Base-by-base conservation (phyloP, 2,888 invertebrate species). In the Apocheima hispidaria region DNA sequence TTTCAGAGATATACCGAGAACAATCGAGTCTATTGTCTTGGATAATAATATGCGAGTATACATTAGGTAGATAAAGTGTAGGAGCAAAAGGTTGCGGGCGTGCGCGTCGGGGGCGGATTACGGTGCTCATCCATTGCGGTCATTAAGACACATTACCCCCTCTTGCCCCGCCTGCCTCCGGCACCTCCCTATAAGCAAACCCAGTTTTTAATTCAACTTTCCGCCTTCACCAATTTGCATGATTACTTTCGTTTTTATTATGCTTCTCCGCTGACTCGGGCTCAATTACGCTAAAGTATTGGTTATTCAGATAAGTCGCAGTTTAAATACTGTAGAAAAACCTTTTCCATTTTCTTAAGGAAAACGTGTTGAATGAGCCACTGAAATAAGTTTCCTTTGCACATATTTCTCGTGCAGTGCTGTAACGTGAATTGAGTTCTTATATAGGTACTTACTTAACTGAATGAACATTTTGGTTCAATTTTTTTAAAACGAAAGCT, bases 181-280 rank as follows among this genome's bases (percentile, higher is more conserved):
- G 56, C 66, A 23, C 50, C 60, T 60, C 63, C 73, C 72, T 67
- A 68, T 74, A 74, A 76, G 72, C 81, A 78, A 78, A 82, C 84
- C 86, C 84, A 86, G 85, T 89, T 91, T 92, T 92, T 92, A 93
- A 93, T 93, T 93, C 92, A 91, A 92, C 93, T 91, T 92, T 88
- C 86, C 84, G 88, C 83, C 86, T 79, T 82, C 79, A 78, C 82
- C 90, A 90, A 93, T 93, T 93, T 93, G 92, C 93, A 92, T 93
- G 93, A 93, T 93, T 92, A 92, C 92, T 92, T 90, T 91, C 88
- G 84, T 88, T 92, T 93, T 92, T 91, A 92, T 92, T 91, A 88
- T 84, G 84, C 85, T 77, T 73, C 81, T 75, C 76, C 75, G 78
- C 71, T 79, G 81, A 78, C 78, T 78, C 65, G 63, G 73, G 73